Evolutionary conservation across 2,888 invertebrate species (phyloP).

Genomic region (Pterostichus madidus): DNA sequence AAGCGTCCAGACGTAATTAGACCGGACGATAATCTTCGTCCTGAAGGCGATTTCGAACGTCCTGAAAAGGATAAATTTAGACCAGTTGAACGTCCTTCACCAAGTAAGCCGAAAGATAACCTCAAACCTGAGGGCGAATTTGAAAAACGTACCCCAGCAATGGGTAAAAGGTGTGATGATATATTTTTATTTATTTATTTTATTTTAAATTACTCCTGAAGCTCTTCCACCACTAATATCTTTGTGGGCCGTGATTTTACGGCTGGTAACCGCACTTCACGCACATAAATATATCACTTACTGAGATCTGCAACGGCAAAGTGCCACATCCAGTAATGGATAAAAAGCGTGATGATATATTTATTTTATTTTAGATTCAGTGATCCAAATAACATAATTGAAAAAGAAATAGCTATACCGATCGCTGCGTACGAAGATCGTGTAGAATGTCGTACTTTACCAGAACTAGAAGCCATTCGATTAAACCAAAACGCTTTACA

Average conservation of each 20-base stretch:
- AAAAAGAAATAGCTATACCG: slow-evolving; percentile 84
- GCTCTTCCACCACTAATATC: too few relatives aligned
- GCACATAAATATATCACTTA: too few relatives aligned
- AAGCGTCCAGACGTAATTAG: slow-evolving; percentile 79
- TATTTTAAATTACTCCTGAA: too few relatives aligned
- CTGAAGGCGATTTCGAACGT: slow-evolving; percentile 79
- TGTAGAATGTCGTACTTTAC: slow-evolving; percentile 87
- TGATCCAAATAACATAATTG: slow-evolving; percentile 81
- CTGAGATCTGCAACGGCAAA: too few relatives aligned
- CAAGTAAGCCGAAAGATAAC: slow-evolving; percentile 74
- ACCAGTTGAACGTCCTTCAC: slow-evolving; percentile 77
- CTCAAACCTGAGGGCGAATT: slow-evolving; percentile 78
- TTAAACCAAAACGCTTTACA: slow-evolving; percentile 90
- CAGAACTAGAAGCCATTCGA: slow-evolving; percentile 85
- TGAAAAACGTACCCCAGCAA: slow-evolving; percentile 77
- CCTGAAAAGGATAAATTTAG: slow-evolving; percentile 77
- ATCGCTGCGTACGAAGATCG: slow-evolving; percentile 93
- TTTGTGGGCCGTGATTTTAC: too few relatives aligned
- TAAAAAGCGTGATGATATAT: too few relatives aligned
- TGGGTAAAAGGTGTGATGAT: too few relatives aligned
- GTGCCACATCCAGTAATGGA: too few relatives aligned
- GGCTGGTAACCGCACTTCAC: too few relatives aligned
- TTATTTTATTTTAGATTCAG: slow-evolving; percentile 80
- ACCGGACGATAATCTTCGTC: slow-evolving; percentile 79
- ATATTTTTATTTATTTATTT: too few relatives aligned